Base-by-base conservation (phyloP, 2,888 invertebrate genomes). In the Pterobdella sp. region DNA sequence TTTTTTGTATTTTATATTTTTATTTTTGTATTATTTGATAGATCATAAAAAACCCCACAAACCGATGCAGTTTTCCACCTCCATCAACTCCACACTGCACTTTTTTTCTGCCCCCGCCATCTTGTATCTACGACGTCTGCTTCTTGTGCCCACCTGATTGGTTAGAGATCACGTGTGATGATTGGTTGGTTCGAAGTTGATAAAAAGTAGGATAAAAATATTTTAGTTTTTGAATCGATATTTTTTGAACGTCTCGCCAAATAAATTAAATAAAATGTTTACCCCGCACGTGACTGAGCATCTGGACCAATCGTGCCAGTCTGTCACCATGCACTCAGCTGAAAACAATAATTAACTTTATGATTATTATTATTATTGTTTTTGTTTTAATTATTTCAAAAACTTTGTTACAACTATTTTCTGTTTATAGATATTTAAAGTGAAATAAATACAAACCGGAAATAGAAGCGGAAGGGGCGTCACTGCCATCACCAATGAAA, bases 271-370 rank as follows among this genome's bases (percentile, higher is more conserved):
- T n/a, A n/a, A n/a, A n/a, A 68, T 31, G n/a, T 42, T 42, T 1
- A 69, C 32, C 1, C 86, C 86, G 77, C 87, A 87, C 1, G 82
- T 81, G 7, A 82, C 85, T 34, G 83, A 83, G 76, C 87, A 87
- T 10, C 82, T 81, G 0, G 84, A 81, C 86, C 86, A 87, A 22
- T 82, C 82, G 1, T 83, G 80, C 87, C 87, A 87, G 1, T 81
- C 81, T 1, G 83, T 82, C 10, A 84, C 81, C 4, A 78, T 92
- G 92, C 92, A 93, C 82, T 90, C 82, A 22, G 76, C 77, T 77
- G 68, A 42, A 22, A n/a, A 34, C 10, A 29, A 42, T 26, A 29
- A 32, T 3, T 2, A 34, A 72, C 31, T 32, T 42, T 42, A 7
- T 7, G 7, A 14, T 42, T 7, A 14, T 42, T 18, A 18, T 42